A percentile compares a stretch with the other conserved stretches of the same genome.
These are phyloP conservation scores for Caenorhabditis wallacei DNA, from an alignment of 2,888 invertebrate species.

Conservation along the genomic window DNA sequence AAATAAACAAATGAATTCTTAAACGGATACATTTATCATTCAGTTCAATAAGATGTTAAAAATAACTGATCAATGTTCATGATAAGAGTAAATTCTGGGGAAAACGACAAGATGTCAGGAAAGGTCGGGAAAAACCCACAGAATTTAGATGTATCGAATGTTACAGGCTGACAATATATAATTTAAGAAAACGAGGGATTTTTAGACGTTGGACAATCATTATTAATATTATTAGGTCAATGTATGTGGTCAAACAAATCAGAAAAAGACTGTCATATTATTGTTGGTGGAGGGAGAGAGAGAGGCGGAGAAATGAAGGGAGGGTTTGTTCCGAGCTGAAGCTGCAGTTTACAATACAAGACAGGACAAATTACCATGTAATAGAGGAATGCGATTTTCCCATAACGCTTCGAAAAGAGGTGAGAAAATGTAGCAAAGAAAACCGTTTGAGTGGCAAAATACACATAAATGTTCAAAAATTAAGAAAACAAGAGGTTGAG, in stretches of 20 bases:
- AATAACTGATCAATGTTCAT: slow-evolving; percentile 4
- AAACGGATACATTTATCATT: slow-evolving; percentile 41
- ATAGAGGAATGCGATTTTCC: not conserved
- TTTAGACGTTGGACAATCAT: not conserved
- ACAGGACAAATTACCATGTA: slow-evolving; percentile 31
- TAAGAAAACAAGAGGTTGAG: too few species aligned
- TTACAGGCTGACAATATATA: not conserved
- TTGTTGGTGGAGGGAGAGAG: not conserved
- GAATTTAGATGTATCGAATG: slow-evolving; percentile 16
- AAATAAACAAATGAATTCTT: slow-evolving; percentile 9
- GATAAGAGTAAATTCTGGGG: slow-evolving; percentile 7
- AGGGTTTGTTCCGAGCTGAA: slow-evolving; percentile 31
- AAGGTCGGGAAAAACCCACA: slow-evolving; percentile 52
- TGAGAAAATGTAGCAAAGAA: not conserved
- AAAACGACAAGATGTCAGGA: slow-evolving; percentile 51
- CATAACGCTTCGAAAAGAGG: not conserved
- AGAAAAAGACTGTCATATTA: not conserved
- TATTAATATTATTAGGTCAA: not conserved
- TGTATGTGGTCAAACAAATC: not conserved
- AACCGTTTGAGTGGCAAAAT: slow-evolving; percentile 3
- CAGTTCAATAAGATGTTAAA: slow-evolving; percentile 11
- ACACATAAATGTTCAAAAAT: slow-evolving; percentile 30
- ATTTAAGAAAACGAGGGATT: not conserved
- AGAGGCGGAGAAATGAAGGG: slow-evolving; percentile 18
- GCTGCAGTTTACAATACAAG: slow-evolving; percentile 39